These are phyloP conservation scores for Geophilus truncorum DNA, from an alignment of 2,888 invertebrate genomes.

Conservation along the genomic window DNA sequence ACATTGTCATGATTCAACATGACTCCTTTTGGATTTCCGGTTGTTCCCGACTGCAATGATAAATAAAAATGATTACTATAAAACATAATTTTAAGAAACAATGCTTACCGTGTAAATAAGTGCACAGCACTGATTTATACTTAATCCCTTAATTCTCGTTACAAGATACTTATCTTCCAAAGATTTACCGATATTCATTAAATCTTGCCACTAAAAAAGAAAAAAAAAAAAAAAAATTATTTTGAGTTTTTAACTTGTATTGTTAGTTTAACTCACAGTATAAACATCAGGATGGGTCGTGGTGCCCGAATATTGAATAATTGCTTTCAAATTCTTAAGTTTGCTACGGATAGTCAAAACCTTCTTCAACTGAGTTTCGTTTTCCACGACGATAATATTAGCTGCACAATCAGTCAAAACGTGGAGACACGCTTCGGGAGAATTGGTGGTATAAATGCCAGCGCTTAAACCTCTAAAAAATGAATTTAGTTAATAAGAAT, in stretches of 20 bases:
- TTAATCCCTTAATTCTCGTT: slow-evolving; percentile 40
- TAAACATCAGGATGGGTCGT: slow-evolving; percentile 32
- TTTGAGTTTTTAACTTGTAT: slow-evolving; percentile 34
- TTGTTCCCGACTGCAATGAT: slow-evolving; percentile 69
- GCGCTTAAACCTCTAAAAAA: slow-evolving; percentile 67
- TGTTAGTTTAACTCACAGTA: slow-evolving; percentile 15
- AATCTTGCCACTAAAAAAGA: slow-evolving; percentile 46
- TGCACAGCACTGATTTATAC: slow-evolving; percentile 46
- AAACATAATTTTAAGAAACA: neutral
- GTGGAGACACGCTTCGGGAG: slow-evolving; percentile 75
- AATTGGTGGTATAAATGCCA: slow-evolving; percentile 89
- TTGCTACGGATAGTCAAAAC: slow-evolving; percentile 41
- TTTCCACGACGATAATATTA: slow-evolving; percentile 81
- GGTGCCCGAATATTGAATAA: slow-evolving; percentile 46
- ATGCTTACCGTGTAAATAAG: slow-evolving; percentile 45
- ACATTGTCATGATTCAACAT: slow-evolving; percentile 85
- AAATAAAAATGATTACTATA: neutral
- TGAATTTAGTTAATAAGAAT: slow-evolving; percentile 38
- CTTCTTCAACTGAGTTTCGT: slow-evolving; percentile 46
- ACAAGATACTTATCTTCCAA: slow-evolving; percentile 43
- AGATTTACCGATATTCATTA: slow-evolving; percentile 43
- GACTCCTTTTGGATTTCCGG: slow-evolving; percentile 84
- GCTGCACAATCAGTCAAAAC: slow-evolving; percentile 68
- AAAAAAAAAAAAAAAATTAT: neutral
- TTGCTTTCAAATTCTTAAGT: slow-evolving; percentile 44